These are phyloP conservation scores for Hippoglossus hippoglossus DNA, from an alignment of 2,797 vertebrate species.

Conservation along the genomic window DNA sequence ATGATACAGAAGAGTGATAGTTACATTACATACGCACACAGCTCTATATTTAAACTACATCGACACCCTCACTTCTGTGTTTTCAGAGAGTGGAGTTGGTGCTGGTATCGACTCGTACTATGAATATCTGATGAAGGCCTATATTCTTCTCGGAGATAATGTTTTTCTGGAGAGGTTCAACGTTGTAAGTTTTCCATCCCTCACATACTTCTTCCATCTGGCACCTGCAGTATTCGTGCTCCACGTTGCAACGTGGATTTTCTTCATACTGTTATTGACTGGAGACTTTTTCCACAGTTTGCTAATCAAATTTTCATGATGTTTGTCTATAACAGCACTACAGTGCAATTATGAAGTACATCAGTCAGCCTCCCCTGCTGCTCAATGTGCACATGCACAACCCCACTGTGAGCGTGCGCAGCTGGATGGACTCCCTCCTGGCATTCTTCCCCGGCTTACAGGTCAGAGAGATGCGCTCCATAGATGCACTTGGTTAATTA, in stretches of 20 bases:
- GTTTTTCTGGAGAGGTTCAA: slow-evolving; percentile 88
- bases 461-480: slow-evolving; percentile 61
- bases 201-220: not conserved
- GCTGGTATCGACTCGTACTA: slow-evolving; percentile 90
- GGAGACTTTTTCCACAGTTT: not conserved
- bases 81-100: slow-evolving; percentile 87
- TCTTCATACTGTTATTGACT: not conserved
- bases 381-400: slow-evolving; percentile 91
- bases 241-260: not conserved
- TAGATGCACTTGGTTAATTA: not conserved
- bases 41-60: not conserved
- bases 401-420: slow-evolving; percentile 86
- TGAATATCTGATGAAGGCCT: slow-evolving; percentile 90
- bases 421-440: slow-evolving; percentile 90
- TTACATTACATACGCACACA: not conserved
- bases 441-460: slow-evolving; percentile 89
- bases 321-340: slow-evolving; percentile 82
- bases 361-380: slow-evolving; percentile 88
- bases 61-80: slow-evolving; percentile 21
- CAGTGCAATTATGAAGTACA: slow-evolving; percentile 90
- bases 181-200: slow-evolving; percentile 73
- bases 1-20: not conserved
- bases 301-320: slow-evolving; percentile 26
- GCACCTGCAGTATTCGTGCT: not conserved
- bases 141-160: slow-evolving; percentile 87